These are phyloP conservation scores for Clamator glandarius DNA, from an alignment of 2,797 vertebrate genomes.

Conservation along the genomic window DNA sequence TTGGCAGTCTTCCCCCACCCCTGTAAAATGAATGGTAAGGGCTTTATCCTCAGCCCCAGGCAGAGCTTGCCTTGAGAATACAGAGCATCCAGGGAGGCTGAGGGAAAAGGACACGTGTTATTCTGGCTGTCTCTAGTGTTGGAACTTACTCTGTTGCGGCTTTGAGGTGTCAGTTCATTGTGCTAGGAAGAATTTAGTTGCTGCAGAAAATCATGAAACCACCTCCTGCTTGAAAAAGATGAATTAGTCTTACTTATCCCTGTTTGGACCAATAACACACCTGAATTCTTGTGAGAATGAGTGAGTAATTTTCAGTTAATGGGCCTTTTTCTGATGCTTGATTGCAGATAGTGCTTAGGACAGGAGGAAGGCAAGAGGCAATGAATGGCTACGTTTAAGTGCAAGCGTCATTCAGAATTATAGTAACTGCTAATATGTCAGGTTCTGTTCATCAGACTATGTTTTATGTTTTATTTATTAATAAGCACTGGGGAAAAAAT, in stretches of 20 bases:
- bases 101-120: fast-evolving
- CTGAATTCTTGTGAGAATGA: background rate
- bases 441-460: background rate
- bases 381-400: background rate
- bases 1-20: background rate
- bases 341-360: background rate
- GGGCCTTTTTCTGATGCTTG: background rate
- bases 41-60: background rate
- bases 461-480: background rate
- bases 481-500: background rate
- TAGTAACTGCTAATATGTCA: background rate
- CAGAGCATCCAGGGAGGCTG: background rate
- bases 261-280: background rate
- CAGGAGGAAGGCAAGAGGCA: background rate
- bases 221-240: background rate
- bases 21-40: background rate
- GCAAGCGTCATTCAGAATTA: background rate
- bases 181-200: background rate
- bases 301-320: background rate
- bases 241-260: background rate
- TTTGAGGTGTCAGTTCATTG: background rate
- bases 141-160: background rate
- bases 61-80: background rate
- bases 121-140: background rate
- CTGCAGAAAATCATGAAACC: background rate